These are phyloP conservation scores for Eupeodes latifasciatus DNA, from an alignment of 2,888 invertebrate genomes.

Conservation along the genomic window DNA sequence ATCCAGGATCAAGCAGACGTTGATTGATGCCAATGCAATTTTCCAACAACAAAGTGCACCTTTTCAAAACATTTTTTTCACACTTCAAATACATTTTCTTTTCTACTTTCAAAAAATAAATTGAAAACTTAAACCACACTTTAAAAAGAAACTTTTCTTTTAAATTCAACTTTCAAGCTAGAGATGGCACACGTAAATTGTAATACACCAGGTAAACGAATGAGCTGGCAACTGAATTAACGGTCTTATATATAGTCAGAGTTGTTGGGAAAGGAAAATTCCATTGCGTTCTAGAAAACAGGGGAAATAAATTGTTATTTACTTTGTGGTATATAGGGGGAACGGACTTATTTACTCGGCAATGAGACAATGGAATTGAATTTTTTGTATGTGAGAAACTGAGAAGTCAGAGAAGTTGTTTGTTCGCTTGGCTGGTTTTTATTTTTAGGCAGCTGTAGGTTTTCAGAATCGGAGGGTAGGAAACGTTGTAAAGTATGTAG, in stretches of 20 bases:
- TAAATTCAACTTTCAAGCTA: background rate
- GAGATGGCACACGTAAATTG: background rate
- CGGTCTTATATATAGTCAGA: conserved; percentile 62
- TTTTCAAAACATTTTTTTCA: conserved; percentile 44
- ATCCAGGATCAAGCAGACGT: conserved; percentile 52
- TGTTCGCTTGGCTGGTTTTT: background rate
- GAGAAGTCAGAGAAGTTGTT: background rate
- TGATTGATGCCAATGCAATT: background rate
- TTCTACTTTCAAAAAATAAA: background rate
- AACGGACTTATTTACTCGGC: conserved; percentile 12
- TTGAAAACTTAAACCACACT: background rate
- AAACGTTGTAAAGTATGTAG: background rate
- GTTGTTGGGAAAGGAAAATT: conserved; percentile 53
- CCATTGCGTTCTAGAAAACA: conserved; percentile 57
- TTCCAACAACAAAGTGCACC: conserved; percentile 25
- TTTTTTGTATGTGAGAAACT: conserved; percentile 15
- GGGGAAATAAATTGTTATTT: conserved; percentile 35
- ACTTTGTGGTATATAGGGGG: background rate
- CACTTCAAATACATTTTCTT: conserved; percentile 53
- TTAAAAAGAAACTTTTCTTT: background rate
- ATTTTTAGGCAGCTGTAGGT: background rate
- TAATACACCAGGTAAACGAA: conserved; percentile 31
- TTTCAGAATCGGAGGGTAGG: background rate
- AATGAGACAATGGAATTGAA: conserved; percentile 15
- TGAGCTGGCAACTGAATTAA: background rate